Evolutionary conservation across 2,797 vertebrate species (phyloP).

Genomic region (Bufotes viridis): DNA sequence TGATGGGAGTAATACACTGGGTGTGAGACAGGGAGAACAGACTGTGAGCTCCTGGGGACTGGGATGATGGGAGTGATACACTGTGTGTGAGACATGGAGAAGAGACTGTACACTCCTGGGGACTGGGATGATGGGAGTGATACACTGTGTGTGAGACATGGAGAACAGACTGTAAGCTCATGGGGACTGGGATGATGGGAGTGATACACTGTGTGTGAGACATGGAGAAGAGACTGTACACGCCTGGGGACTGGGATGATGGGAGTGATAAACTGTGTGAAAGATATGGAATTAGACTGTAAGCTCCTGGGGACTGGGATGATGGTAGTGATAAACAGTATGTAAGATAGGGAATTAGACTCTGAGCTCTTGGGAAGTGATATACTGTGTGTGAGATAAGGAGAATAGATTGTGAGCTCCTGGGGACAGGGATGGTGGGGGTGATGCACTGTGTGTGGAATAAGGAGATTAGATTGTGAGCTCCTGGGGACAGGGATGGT

Average conservation of each 20-base stretch:
- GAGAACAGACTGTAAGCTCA: background rate
- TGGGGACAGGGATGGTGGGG: background rate
- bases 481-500: background rate
- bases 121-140: slow-evolving; percentile 1
- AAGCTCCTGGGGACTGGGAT: background rate
- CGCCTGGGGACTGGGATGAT: background rate
- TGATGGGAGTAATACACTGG: background rate
- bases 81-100: background rate
- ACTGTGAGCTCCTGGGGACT: background rate
- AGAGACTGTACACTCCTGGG: background rate
- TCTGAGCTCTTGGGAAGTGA: background rate
- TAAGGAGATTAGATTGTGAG: background rate
- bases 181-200: background rate
- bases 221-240: background rate
- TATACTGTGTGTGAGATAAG: background rate
- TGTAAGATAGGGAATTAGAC: background rate
- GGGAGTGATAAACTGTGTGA: background rate
- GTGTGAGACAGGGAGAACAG: background rate
- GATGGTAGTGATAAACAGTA: background rate
- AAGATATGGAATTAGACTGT: background rate
- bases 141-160: background rate
- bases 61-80: background rate
- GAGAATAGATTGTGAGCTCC: background rate
- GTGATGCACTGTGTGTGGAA: too few species aligned
- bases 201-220: background rate